Evolutionary conservation across 2,797 vertebrate species (phyloP).

Genomic region (Leptoclinus maculatus): DNA sequence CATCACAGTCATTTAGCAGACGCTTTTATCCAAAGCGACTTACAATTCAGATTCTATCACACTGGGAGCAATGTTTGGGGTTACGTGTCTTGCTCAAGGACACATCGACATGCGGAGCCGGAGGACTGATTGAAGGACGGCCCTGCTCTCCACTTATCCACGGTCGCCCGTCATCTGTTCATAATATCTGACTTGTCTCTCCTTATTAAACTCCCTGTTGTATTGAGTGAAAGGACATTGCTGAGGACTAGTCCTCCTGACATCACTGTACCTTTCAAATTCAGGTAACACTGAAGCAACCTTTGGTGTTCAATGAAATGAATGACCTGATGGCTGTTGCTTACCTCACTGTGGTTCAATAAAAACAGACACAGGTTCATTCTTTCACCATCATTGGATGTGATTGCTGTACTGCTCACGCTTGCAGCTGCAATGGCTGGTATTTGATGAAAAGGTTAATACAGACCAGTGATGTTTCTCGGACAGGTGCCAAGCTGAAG

Average conservation of each 20-base stretch:
- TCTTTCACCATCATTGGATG: not conserved
- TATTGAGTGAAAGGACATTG: not conserved
- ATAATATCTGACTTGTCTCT: too few relatives aligned
- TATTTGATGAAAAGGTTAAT: constrained; percentile 22
- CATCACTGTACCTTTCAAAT: not conserved
- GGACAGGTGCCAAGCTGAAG: not conserved
- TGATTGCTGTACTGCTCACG: not conserved
- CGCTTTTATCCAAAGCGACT: too few relatives aligned
- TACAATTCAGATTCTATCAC: too few relatives aligned
- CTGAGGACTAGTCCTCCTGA: too few relatives aligned
- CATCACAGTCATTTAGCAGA: too few relatives aligned
- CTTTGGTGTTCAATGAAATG: not conserved
- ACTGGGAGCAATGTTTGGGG: too few relatives aligned
- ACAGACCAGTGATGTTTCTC: constrained; percentile 8
- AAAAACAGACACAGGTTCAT: not conserved
- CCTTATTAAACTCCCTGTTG: not conserved
- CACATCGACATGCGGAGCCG: too few relatives aligned
- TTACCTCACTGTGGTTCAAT: not conserved
- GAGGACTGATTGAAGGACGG: too few relatives aligned
- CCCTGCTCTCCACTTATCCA: too few relatives aligned
- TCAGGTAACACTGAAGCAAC: not conserved
- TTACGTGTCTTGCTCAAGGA: too few relatives aligned
- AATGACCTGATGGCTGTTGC: too few relatives aligned
- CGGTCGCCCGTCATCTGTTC: too few relatives aligned
- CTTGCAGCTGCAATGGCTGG: not conserved